A percentile compares a stretch with the other conserved stretches of the same genome.
Conservation (phyloP, 2,113 vertebrate genomes). For the Elephantulus edwardii region DNA sequence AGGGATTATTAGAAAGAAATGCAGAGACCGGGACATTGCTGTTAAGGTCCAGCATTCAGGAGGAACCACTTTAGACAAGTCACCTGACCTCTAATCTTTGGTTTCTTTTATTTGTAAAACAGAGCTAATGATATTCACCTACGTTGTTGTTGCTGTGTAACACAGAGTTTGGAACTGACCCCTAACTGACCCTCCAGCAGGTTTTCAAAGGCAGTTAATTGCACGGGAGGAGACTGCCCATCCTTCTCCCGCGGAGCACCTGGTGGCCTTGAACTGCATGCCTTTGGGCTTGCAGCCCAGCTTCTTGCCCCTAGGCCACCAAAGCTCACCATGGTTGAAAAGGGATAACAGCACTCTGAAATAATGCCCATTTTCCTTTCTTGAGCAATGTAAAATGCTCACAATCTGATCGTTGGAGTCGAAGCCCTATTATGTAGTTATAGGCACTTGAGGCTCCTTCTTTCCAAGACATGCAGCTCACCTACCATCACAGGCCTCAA, state of each 20-base stretch:
- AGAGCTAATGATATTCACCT: neutral
- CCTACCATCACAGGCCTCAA: neutral
- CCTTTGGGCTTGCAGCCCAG: too few relatives aligned
- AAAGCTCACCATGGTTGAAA: slow-evolving; percentile 20
- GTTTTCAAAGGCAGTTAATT: too few relatives aligned
- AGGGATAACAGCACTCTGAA: slow-evolving; percentile 28
- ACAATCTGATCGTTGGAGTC: slow-evolving; percentile 48
- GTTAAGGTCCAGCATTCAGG: neutral
- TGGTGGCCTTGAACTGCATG: too few relatives aligned
- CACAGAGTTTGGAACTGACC: too few relatives aligned
- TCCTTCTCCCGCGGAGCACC: too few relatives aligned
- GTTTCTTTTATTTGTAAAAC: slow-evolving; percentile 59
- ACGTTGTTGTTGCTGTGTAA: too few relatives aligned
- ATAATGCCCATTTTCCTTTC: slow-evolving; percentile 35
- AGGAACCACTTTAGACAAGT: slow-evolving; percentile 23
- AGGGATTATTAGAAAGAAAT: slow-evolving; percentile 18
- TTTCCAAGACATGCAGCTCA: slow-evolving; percentile 24
- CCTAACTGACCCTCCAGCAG: too few relatives aligned
- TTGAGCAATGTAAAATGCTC: slow-evolving; percentile 52
- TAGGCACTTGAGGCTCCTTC: slow-evolving; percentile 71
- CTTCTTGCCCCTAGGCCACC: too few relatives aligned
- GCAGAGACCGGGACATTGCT: neutral
- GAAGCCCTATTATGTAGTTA: neutral
- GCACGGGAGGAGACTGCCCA: too few relatives aligned
- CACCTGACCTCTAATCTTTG: slow-evolving; percentile 58